A percentile compares a stretch with the other conserved stretches of the same genome.
These are phyloP conservation scores for Parasteatoda tepidariorum DNA, from an alignment of 1,140 invertebrate species.

Conservation along the genomic window DNA sequence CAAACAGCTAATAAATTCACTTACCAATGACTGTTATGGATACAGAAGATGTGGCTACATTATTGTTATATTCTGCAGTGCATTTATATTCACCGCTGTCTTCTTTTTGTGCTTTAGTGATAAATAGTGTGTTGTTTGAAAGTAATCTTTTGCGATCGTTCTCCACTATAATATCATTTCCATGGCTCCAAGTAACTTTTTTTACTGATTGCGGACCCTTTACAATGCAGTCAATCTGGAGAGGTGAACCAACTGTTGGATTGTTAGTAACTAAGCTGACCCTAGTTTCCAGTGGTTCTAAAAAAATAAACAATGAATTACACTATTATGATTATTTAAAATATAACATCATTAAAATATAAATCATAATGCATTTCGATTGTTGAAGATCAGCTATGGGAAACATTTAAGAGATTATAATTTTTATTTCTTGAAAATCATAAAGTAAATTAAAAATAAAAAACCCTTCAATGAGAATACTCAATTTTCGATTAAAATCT, in stretches of 20 bases:
- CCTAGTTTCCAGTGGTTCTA: background rate
- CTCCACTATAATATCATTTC: background rate
- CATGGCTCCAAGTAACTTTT: conserved; percentile 32
- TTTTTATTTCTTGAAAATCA: no score
- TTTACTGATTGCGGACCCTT: conserved; percentile 1
- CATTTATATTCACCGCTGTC: conserved; percentile 85
- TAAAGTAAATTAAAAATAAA: no score
- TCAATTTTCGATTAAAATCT: no score
- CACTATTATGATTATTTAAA: no score
- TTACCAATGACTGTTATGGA: conserved; percentile 22
- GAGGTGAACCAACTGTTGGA: conserved; percentile 46
- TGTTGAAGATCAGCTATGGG: no score
- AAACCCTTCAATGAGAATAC: no score
- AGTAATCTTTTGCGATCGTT: conserved; percentile 41
- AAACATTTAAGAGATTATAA: no score
- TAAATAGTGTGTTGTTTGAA: conserved; percentile 75
- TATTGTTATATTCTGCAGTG: conserved; percentile 79
- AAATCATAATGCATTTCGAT: no score
- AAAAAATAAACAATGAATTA: no score
- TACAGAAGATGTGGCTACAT: conserved; percentile 72
- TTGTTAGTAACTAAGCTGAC: conserved; percentile 1
- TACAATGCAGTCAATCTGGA: conserved; percentile 40
- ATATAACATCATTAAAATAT: no score
- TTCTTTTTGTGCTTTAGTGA: conserved; percentile 73
- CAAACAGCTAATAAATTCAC: no score